Conservation (phyloP, 2,797 vertebrate species). For the Neoniphon sammara region DNA sequence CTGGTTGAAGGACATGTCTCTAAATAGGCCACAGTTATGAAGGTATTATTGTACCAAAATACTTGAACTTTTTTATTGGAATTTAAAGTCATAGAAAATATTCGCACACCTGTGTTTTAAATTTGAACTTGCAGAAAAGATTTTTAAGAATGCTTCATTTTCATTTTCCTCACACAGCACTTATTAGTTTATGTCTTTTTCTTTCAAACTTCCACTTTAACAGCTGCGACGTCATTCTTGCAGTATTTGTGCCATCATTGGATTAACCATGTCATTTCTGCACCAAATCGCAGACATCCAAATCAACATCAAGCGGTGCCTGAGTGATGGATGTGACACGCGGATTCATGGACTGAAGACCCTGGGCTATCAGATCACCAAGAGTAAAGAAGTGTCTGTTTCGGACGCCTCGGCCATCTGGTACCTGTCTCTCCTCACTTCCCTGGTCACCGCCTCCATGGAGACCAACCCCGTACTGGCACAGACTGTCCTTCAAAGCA, state of each 20-base stretch:
- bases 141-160: no score
- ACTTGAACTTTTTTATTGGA: no score
- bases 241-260: slow-evolving; percentile 19
- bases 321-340: slow-evolving; percentile 97
- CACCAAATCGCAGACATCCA: slow-evolving; percentile 88
- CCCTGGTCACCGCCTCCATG: slow-evolving; percentile 96
- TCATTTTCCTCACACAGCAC: no score
- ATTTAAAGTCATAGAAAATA: no score
- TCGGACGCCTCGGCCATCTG: slow-evolving; percentile 98
- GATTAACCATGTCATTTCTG: slow-evolving; percentile 35
- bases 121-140: no score
- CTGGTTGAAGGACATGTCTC: no score
- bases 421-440: slow-evolving; percentile 98
- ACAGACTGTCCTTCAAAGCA: slow-evolving; percentile 94
- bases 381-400: slow-evolving; percentile 92
- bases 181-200: not conserved
- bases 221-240: not conserved
- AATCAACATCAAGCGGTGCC: slow-evolving; percentile 98
- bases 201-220: not conserved
- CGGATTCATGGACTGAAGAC: slow-evolving; percentile 96
- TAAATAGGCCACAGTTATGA: no score
- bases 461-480: slow-evolving; percentile 94
- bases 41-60: no score
- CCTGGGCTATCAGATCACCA: slow-evolving; percentile 92
- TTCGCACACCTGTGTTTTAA: no score